Percentiles rank a stretch among this genome's conserved stretches.
phyloP scores from a whole-genome alignment of 2,888 invertebrate species.

The Pemphredon lugubris region DNA sequence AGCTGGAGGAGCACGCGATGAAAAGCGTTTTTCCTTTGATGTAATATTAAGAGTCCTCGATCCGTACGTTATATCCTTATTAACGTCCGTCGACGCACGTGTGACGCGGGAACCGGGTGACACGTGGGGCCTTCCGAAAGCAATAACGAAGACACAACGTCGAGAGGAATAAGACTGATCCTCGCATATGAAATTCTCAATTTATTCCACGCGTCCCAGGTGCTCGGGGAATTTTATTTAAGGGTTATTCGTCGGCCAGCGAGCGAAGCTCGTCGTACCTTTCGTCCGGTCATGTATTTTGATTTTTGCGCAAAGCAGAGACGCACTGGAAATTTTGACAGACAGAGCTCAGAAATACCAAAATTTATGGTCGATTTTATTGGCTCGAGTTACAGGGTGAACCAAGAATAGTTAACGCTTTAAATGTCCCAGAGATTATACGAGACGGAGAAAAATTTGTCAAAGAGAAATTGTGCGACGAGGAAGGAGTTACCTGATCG shows the following conservation, averaged over 20 bases:
- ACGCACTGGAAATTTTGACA: too few relatives aligned
- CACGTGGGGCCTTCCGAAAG: constrained; percentile 13
- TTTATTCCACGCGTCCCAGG: constrained; percentile 4
- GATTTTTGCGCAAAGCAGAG: too few relatives aligned
- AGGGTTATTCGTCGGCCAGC: background rate
- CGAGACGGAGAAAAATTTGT: too few relatives aligned
- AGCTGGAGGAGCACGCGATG: too few relatives aligned
- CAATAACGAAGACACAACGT: constrained; percentile 23
- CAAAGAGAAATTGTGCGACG: too few relatives aligned
- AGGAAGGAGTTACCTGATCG: too few relatives aligned
- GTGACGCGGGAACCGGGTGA: constrained; percentile 22
- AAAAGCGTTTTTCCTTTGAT: constrained; percentile 47
- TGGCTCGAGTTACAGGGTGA: too few relatives aligned
- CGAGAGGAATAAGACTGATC: constrained; percentile 32
- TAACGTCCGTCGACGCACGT: constrained; percentile 53
- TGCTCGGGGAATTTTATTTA: constrained; percentile 11
- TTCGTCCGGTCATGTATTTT: background rate
- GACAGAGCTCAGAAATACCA: too few relatives aligned
- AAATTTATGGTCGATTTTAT: too few relatives aligned
- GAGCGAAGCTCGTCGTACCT: background rate
- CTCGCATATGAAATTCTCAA: constrained; percentile 36
- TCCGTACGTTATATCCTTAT: constrained; percentile 47
- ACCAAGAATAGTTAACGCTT: too few relatives aligned
- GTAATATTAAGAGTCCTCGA: constrained; percentile 26
- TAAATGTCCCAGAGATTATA: too few relatives aligned